Percentiles rank a stretch among this genome's conserved stretches.
Evolutionary conservation across 2,888 invertebrate genomes (phyloP).

Genomic region (Macrophya alboannulata): DNA sequence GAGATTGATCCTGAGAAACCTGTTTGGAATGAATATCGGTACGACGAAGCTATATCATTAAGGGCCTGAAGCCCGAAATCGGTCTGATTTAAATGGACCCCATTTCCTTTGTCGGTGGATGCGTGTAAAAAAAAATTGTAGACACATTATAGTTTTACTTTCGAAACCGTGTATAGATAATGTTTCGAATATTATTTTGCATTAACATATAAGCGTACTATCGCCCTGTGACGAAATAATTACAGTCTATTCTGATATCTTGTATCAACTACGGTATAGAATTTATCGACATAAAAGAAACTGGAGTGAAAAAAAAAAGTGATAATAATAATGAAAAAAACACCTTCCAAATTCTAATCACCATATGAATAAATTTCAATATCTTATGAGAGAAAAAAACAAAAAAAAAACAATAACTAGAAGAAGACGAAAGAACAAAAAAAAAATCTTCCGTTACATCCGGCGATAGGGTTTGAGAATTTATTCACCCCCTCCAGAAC

Average conservation of each 20-base stretch:
- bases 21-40: slow-evolving; percentile 45
- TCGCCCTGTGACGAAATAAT: slow-evolving; percentile 31
- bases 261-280: slow-evolving; percentile 13
- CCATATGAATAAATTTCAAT: slow-evolving; percentile 21
- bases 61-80: slow-evolving; percentile 44
- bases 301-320: too few species aligned
- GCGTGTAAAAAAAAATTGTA: slow-evolving; percentile 3
- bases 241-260: slow-evolving; percentile 4
- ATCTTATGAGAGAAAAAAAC: neutral
- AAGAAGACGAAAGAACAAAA: neutral
- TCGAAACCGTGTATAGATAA: slow-evolving; percentile 38
- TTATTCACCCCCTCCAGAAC: slow-evolving; percentile 37
- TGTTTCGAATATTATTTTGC: neutral
- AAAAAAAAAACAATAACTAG: neutral
- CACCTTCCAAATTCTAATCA: slow-evolving; percentile 20
- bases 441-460: slow-evolving; percentile 1
- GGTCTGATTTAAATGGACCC: slow-evolving; percentile 46
- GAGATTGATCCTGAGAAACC: slow-evolving; percentile 51
- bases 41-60: slow-evolving; percentile 53
- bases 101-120: slow-evolving; percentile 44
- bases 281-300: slow-evolving; percentile 5
- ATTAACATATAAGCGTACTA: slow-evolving; percentile 1
- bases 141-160: slow-evolving; percentile 40
- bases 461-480: slow-evolving; percentile 11
- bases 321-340: neutral